phyloP scores from a whole-genome alignment of 2,888 invertebrate species.

The Agrotis segetum region DNA sequence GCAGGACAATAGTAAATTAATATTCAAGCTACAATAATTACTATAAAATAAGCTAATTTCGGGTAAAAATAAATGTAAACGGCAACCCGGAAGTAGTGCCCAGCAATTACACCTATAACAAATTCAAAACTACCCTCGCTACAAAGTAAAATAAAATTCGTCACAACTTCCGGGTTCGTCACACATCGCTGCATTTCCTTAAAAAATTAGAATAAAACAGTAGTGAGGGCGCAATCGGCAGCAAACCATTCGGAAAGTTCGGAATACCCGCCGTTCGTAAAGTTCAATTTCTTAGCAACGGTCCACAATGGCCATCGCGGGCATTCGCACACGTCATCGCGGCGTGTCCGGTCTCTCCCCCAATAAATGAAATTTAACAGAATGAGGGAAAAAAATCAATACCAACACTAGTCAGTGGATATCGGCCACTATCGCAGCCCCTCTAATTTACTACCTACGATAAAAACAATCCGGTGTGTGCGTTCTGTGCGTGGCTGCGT shows the following conservation, averaged over 20 bases:
- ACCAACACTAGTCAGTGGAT: slow-evolving; percentile 80
- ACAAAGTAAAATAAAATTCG: slow-evolving; percentile 26
- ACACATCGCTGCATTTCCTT: slow-evolving; percentile 51
- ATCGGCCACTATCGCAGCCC: slow-evolving; percentile 87
- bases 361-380: slow-evolving; percentile 91
- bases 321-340: slow-evolving; percentile 77
- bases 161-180: slow-evolving; percentile 49
- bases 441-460: slow-evolving; percentile 88
- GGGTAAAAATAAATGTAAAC: slow-evolving; percentile 14
- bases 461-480: slow-evolving; percentile 86
- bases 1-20: neutral
- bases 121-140: slow-evolving; percentile 59
- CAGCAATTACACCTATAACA: slow-evolving; percentile 35
- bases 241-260: slow-evolving; percentile 46
- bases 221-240: slow-evolving; percentile 39
- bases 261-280: slow-evolving; percentile 39
- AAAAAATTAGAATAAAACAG: slow-evolving; percentile 35
- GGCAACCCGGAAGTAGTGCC: slow-evolving; percentile 39
- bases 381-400: slow-evolving; percentile 91
- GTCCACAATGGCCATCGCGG: slow-evolving; percentile 54
- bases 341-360: slow-evolving; percentile 85
- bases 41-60: slow-evolving; percentile 2
- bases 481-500: slow-evolving; percentile 61
- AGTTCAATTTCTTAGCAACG: slow-evolving; percentile 66
- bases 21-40: neutral